Evolutionary conservation across 2,888 invertebrate genomes (phyloP).

Genomic region (Troglohyphantes excavatus): DNA sequence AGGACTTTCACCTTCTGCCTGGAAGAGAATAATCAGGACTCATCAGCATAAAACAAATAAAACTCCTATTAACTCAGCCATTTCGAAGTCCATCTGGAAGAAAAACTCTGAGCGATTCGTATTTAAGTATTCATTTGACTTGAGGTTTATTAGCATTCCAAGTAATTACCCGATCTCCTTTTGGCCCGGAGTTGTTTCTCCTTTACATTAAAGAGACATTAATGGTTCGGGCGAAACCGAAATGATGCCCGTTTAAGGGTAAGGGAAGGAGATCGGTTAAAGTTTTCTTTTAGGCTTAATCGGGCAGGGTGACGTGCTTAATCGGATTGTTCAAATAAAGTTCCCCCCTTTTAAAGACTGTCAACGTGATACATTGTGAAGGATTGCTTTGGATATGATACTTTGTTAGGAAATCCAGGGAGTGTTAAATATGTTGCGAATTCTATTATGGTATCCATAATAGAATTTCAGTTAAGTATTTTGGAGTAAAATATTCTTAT

Average conservation of each 20-base stretch:
- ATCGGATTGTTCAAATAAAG: constrained; percentile 66
- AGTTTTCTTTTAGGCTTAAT: constrained; percentile 63
- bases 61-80: constrained; percentile 71
- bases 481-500: too few species aligned
- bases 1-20: constrained; percentile 2
- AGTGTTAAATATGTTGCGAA: too few species aligned
- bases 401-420: too few species aligned
- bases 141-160: constrained; percentile 71
- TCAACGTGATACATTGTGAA: constrained; percentile 1
- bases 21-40: constrained; percentile 58
- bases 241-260: constrained; percentile 55
- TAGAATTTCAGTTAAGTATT: too few species aligned
- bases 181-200: constrained; percentile 58
- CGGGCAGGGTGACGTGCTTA: constrained; percentile 38
- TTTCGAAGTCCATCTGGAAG: constrained; percentile 64
- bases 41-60: constrained; percentile 75
- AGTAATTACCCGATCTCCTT: constrained; percentile 59
- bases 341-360: not conserved
- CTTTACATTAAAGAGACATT: constrained; percentile 70
- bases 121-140: constrained; percentile 73
- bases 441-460: too few species aligned
- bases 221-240: constrained; percentile 56
- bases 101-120: constrained; percentile 56
- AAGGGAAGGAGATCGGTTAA: constrained; percentile 44
- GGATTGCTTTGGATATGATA: constrained; percentile 2